Evolutionary conservation across 2,113 vertebrate genomes (phyloP), one percentile per base, ranked within the genome.

Genomic region (Cheirogaleus medius): DNA sequence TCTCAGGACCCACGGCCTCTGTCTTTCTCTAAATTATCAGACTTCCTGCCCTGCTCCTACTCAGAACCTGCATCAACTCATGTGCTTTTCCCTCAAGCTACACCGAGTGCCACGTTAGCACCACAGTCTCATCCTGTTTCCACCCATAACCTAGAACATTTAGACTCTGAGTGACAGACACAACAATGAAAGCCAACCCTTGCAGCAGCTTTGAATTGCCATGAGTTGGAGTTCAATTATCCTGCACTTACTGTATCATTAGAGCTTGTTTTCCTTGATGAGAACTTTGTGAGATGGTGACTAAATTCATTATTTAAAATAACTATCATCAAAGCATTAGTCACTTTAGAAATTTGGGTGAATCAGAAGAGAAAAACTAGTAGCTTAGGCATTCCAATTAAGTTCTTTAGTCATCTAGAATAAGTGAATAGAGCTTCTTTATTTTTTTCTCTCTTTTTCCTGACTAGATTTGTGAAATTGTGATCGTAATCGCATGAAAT

Each of bases 351-450:
- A 82, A 42, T 87, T 9, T 82, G 9, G 10, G 84, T 96, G 82
- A 98, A 44, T 96, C 54, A 63, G 69, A 95, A 78, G 52, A 71
- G 58, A 58, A 93, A 96, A 96, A 56, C 44, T 84, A 77, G 44
- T 87, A 87, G 76, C 42, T 88, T 58, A 64, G 64, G 15, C 29
- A 49, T 73, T 92, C 21, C 47, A 88, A 88, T 69, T 90, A 95
- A 60, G 47, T 84, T 84, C 49, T 88, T 92, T 82, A 47, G 11
- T 34, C 32, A 78, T 23, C 21, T 60, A 58, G 14, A 82, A 78
- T 71, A 63, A 86, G 76, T 49, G 8, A 42, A 73, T 54, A 74
- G 49, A 12, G 8, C 8, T 37, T 60, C 69, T 73, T n/a, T 47
- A 21, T 37, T 60, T 74, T 73, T 39, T 47, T 21, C 47, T 29